phyloP scores from a whole-genome alignment of 2,888 invertebrate genomes.

The Lasioglossum calceatum region DNA sequence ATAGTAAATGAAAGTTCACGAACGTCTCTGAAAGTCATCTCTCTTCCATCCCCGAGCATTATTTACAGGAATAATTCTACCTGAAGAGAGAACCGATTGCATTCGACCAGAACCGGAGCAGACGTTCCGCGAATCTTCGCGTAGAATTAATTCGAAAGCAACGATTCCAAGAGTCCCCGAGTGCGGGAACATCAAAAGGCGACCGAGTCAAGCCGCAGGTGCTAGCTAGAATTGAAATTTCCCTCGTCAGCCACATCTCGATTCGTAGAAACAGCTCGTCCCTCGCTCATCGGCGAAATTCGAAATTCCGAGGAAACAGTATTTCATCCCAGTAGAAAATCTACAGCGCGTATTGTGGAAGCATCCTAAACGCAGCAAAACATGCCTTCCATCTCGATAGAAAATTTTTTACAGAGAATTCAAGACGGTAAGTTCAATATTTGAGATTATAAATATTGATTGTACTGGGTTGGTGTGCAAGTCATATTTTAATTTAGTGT shows the following conservation, averaged over 20 bases:
- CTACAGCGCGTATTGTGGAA: background rate
- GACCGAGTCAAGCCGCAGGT: background rate
- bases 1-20: background rate
- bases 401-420: no score
- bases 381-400: background rate
- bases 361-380: background rate
- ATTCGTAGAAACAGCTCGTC: background rate
- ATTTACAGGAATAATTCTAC: background rate
- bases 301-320: conserved; percentile 23
- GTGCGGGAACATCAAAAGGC: background rate
- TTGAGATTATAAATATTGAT: no score
- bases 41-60: background rate
- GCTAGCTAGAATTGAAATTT: background rate
- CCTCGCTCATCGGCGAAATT: conserved; percentile 12
- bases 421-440: no score
- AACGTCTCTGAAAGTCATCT: background rate
- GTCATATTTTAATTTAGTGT: no score
- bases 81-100: background rate
- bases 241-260: background rate
- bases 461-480: no score
- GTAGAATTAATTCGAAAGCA: background rate
- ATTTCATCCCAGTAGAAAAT: background rate
- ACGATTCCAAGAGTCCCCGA: background rate
- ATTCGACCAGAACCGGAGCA: background rate
- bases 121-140: background rate